Evolutionary conservation across 2,113 vertebrate genomes (phyloP).

Genomic region (Cinclus cinclus): DNA sequence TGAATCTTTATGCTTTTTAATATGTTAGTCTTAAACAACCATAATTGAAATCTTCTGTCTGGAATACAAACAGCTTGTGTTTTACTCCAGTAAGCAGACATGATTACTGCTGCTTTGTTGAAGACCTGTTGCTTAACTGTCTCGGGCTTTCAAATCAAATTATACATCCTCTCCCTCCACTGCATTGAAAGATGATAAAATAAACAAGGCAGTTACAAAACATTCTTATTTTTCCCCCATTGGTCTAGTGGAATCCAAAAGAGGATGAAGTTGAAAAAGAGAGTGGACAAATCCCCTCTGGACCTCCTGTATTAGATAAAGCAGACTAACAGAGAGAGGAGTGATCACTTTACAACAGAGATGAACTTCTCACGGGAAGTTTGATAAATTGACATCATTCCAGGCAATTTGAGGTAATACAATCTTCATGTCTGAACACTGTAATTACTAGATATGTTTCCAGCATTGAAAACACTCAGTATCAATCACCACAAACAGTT

Average conservation of each 20-base stretch:
- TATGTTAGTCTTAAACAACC: constrained; percentile 37
- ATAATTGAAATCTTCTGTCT: constrained; percentile 64
- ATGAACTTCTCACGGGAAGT: constrained; percentile 46
- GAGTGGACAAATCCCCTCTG: neutral
- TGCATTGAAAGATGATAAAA: neutral
- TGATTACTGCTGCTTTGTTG: neutral
- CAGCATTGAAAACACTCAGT: constrained; percentile 38
- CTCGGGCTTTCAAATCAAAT: constrained; percentile 52
- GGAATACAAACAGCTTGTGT: constrained; percentile 37
- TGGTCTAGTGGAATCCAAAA: constrained; percentile 26
- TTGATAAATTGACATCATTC: constrained; percentile 69
- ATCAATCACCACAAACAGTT: constrained; percentile 34
- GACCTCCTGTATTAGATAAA: constrained; percentile 58
- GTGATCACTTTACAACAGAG: constrained; percentile 24
- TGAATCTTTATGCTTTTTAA: constrained; percentile 28
- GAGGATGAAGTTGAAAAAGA: constrained; percentile 17
- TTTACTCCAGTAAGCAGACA: constrained; percentile 49
- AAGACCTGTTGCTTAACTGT: constrained; percentile 48
- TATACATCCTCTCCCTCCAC: neutral
- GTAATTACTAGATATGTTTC: constrained; percentile 60
- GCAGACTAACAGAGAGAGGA: constrained; percentile 33
- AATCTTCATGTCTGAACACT: constrained; percentile 54
- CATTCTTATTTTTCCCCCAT: neutral
- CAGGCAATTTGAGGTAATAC: constrained; percentile 66
- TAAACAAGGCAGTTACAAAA: constrained; percentile 48